These are phyloP conservation scores for Aegotheles bennettii DNA, from an alignment of 2,113 vertebrate genomes.

Conservation along the genomic window DNA sequence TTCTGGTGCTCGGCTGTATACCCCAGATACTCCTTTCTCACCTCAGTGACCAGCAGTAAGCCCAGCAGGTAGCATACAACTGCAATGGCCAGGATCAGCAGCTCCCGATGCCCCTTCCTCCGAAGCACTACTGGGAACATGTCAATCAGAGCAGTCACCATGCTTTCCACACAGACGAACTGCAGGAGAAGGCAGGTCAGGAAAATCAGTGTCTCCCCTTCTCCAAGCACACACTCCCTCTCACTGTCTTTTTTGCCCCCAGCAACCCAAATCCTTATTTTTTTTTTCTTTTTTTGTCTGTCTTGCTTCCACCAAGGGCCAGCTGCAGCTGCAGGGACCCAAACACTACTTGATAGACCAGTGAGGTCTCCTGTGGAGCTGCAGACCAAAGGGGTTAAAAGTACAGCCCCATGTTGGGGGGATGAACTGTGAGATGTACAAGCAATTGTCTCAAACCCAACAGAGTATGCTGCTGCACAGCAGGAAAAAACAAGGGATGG, in stretches of 20 bases:
- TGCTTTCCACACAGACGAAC: conserved; percentile 91
- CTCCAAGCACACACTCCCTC: background rate
- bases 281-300: background rate
- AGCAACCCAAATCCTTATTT: background rate
- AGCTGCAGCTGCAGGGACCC: background rate
- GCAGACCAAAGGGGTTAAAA: background rate
- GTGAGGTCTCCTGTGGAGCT: background rate
- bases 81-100: conserved; percentile 81
- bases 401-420: background rate
- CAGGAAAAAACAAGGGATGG: background rate
- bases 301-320: background rate
- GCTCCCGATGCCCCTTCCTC: conserved; percentile 77
- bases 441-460: background rate
- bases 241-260: background rate
- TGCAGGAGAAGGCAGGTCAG: conserved; percentile 38
- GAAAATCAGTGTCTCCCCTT: background rate
- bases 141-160: conserved; percentile 87
- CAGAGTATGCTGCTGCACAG: background rate
- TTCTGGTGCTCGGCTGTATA: background rate
- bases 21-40: conserved; percentile 43
- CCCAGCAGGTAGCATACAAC: conserved; percentile 84
- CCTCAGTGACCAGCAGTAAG: conserved; percentile 83
- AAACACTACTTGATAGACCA: background rate
- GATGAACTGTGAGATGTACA: background rate
- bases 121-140: conserved; percentile 83